These are phyloP conservation scores for Lateolabrax maculatus DNA, from an alignment of 2,797 vertebrate species.

Conservation along the genomic window DNA sequence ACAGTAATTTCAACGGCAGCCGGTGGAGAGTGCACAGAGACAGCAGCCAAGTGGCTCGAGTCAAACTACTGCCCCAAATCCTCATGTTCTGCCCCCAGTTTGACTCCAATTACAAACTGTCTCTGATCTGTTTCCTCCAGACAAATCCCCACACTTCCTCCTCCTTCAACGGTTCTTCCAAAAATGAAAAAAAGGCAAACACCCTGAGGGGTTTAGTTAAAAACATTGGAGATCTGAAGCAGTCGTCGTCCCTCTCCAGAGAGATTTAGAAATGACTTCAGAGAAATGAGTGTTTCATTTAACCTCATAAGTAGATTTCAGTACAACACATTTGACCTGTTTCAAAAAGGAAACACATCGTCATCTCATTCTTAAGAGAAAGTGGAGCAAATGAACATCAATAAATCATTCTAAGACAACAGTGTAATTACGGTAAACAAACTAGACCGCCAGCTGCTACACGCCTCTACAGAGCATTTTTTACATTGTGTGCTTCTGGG, in stretches of 20 bases:
- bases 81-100: conserved; percentile 40
- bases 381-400: conserved; percentile 18
- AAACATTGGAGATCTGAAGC: conserved; percentile 41
- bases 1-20: conserved; percentile 13
- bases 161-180: conserved; percentile 20
- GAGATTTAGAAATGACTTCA: conserved; percentile 28
- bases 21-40: background rate
- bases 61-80: conserved; percentile 39
- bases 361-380: conserved; percentile 6
- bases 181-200: conserved; percentile 24
- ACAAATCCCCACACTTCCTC: conserved; percentile 49
- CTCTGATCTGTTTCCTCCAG: conserved; percentile 57
- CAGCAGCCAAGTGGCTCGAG: conserved; percentile 26
- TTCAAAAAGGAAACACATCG: conserved; percentile 16
- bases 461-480: background rate
- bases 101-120: conserved; percentile 44
- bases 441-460: background rate
- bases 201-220: conserved; percentile 25
- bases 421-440: conserved; percentile 32
- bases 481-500: background rate
- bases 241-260: background rate
- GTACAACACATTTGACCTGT: conserved; percentile 2
- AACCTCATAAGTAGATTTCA: conserved; percentile 18
- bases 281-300: conserved; percentile 18
- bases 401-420: conserved; percentile 29